Percentiles rank a stretch among this genome's conserved stretches.
Evolutionary conservation across 2,113 vertebrate genomes (phyloP).

Genomic region (Dipodomys merriami): DNA sequence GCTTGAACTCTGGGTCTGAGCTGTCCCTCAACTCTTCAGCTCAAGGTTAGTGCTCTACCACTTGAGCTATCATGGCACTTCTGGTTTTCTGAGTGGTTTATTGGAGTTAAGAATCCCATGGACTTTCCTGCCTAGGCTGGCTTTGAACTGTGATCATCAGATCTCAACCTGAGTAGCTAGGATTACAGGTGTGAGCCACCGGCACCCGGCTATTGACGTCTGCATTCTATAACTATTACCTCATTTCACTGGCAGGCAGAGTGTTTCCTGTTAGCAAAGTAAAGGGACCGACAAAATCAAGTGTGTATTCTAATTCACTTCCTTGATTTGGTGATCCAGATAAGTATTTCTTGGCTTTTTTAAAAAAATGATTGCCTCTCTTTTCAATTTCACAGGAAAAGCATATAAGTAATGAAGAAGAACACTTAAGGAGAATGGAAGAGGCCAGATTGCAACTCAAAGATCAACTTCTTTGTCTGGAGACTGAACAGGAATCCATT

Average conservation of each 20-base stretch:
- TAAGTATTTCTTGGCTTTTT: constrained; percentile 26
- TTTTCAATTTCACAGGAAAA: constrained; percentile 80
- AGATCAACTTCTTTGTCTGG: constrained; percentile 88
- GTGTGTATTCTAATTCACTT: neutral
- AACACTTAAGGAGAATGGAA: constrained; percentile 85
- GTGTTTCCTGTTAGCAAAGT: neutral
- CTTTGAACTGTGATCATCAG: too few species aligned
- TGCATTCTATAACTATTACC: neutral
- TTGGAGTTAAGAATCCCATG: too few species aligned
- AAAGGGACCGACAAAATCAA: neutral
- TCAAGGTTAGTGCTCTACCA: too few species aligned
- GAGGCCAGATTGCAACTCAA: constrained; percentile 86
- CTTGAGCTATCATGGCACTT: too few species aligned
- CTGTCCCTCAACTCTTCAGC: too few species aligned
- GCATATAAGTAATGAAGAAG: constrained; percentile 83
- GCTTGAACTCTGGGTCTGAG: too few species aligned
- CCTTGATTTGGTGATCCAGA: neutral
- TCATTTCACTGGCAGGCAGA: neutral
- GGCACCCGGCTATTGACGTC: too few species aligned
- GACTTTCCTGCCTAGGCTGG: too few species aligned
- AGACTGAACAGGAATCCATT: constrained; percentile 91
- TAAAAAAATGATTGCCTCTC: constrained; percentile 35
- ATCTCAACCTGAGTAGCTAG: too few species aligned
- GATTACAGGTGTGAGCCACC: too few species aligned
- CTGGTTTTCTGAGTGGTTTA: too few species aligned